A percentile compares a stretch with the other conserved stretches of the same genome.
Evolutionary conservation across 2,797 vertebrate species (phyloP).

Genomic region (Myripristis jacobus): DNA sequence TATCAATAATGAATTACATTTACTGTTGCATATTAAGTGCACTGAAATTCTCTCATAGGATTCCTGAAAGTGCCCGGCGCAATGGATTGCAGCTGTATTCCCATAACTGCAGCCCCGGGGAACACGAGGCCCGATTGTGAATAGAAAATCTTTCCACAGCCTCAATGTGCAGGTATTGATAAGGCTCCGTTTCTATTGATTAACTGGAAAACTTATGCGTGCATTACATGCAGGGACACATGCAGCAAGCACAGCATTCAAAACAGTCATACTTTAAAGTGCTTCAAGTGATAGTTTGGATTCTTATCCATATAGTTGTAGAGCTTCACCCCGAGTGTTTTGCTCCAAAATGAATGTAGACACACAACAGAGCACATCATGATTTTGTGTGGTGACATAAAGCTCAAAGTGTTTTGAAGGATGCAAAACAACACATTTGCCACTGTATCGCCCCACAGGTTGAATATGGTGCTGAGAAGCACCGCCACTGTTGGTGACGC

Average conservation of each 20-base stretch:
- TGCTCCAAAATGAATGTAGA: too few relatives aligned
- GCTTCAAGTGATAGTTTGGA: too few relatives aligned
- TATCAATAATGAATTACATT: slow-evolving; percentile 1
- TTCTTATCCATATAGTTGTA: too few relatives aligned
- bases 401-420: too few relatives aligned
- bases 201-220: neutral
- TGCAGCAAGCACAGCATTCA: neutral
- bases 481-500: too few relatives aligned
- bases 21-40: neutral
- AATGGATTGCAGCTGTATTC: neutral
- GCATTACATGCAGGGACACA: neutral
- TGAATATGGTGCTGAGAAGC: too few relatives aligned
- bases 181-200: slow-evolving; percentile 6
- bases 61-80: neutral
- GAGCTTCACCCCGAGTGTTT: too few relatives aligned
- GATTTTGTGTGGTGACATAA: too few relatives aligned
- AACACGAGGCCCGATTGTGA: neutral
- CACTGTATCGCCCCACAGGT: too few relatives aligned
- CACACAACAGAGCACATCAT: too few relatives aligned
- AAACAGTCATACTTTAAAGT: neutral
- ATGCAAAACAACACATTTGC: too few relatives aligned
- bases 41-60: neutral
- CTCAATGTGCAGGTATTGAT: slow-evolving; percentile 8
- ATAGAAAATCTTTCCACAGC: slow-evolving; percentile 7
- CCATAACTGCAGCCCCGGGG: too few relatives aligned